Evolutionary conservation across 2,888 invertebrate species (phyloP), one percentile per base, ranked within the genome.

Genomic region (Meghimatium bilineatum): DNA sequence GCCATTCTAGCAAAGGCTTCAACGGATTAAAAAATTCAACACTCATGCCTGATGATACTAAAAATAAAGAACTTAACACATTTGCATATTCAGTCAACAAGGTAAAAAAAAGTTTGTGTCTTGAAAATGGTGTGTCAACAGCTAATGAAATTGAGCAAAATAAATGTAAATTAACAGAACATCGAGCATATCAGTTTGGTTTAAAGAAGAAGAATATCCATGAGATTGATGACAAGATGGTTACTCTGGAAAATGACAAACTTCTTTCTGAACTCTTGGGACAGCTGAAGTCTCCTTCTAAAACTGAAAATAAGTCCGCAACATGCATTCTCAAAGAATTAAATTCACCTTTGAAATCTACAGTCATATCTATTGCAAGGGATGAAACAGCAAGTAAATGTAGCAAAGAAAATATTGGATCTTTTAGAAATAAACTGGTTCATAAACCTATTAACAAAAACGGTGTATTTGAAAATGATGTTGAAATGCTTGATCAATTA

Each of bases 211-310:
- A 71, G 44, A n/a, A 14, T 10, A 63, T 26, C 12, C 29, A n/a
- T 52, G n/a, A 56, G 20, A 74, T 14, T 23, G 66, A 44, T 3
- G 75, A 66, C n/a, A 63, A 56, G 20, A 71, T 56, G 38, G 82
- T 77, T 23, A 76, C 85, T 29, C 85, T 88, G 26, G 74, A 84
- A 44, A 78, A 88, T 77, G 91, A 91, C 87, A 87, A 87, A 34
- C 69, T 89, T 12, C 83, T 90, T 26, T 87, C 88, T 36, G 90
- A 90, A 60, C 84, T 92, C 60, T 82, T 91, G 44, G 85, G 88
- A 74, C 89, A 91, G 78, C 79, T 91, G 32, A 72, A 74, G 14
- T 76, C 84, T 29, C 44, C 78, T 14, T 69, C 29, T n/a, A 52
- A 75, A 44, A 0, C 74, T 29, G 63, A 56, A n/a, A 38, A 32